Evolutionary conservation across 2,888 invertebrate genomes (phyloP), one percentile per base, ranked within the genome.

Genomic region (Sclerodermus sp.): DNA sequence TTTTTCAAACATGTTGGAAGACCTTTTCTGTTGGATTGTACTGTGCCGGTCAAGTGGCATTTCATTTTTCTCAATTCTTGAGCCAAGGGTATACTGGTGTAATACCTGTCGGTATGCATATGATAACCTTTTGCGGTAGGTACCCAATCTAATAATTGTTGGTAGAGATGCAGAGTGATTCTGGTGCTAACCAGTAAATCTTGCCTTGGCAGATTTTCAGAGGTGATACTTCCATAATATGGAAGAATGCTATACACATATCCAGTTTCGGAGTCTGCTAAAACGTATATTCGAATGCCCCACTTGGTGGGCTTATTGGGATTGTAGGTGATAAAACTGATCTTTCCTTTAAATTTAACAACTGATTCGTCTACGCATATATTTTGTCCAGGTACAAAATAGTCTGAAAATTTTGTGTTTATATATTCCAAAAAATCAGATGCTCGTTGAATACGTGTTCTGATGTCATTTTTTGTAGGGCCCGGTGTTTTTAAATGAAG

Each of bases 1-100:
- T 49, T 52, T 44, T 52, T 55, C 41, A 47, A 17, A 44, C 2
- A 32, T 30, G 30, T 34, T 47, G 57, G 58, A 46, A 62, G 34
- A 45, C 53, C 57, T 54, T 61, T 61, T 49, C 55, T 50, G 51
- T 64, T 62, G 15, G 46, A 41, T 53, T 52, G 31, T 43, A 60
- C 55, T 10, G 58, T 62, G 23, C 51, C 60, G 29, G 57, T 62
- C 23, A 57, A 30, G 43, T 61, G 55, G 44, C 58, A 57, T 34
- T 55, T 58, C 42, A 58, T 32, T 53, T 57, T 45, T 14, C 34
- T 31, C n/a, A 64, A 45, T 57, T 53, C 47, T 36, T 47, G 16
- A 38, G 49, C 50, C 34, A 49, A 49, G 10, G 43, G 5, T 45
- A n/a, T n/a, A n/a, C n/a, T n/a, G n/a, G n/a, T n/a, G n/a, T n/a